phyloP scores from a whole-genome alignment of 2,113 vertebrate species.

The Loxodonta africana region DNA sequence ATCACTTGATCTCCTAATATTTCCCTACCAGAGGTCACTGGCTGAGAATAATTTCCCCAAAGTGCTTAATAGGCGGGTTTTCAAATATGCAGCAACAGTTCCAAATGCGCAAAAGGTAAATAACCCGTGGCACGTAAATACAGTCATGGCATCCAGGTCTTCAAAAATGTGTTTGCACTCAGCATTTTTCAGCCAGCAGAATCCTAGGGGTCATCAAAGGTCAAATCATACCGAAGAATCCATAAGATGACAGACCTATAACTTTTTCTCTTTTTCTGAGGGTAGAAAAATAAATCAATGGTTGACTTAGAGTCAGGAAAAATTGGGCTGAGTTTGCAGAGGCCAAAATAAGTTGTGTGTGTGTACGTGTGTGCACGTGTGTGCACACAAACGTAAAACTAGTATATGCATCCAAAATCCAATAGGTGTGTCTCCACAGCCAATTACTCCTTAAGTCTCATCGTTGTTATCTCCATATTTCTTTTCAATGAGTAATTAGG shows the following conservation, averaged over 20 bases:
- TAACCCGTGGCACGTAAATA: conserved; percentile 29
- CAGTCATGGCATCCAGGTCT: neutral
- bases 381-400: neutral
- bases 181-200: conserved; percentile 56
- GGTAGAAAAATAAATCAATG: conserved; percentile 48
- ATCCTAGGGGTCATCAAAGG: conserved; percentile 58
- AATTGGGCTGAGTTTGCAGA: neutral
- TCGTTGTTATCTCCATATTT: neutral
- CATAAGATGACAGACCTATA: conserved; percentile 38
- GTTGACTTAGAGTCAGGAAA: neutral
- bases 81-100: conserved; percentile 40
- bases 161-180: conserved; percentile 48
- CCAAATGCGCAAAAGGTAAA: conserved; percentile 49
- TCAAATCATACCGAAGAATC: conserved; percentile 41
- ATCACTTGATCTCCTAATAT: conserved; percentile 22
- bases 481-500: neutral
- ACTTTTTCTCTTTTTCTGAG: conserved; percentile 28
- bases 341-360: neutral
- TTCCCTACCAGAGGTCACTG: conserved; percentile 53
- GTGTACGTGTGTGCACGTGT: neutral
- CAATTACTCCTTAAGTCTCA: neutral
- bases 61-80: conserved; percentile 45
- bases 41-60: conserved; percentile 48
- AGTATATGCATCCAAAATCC: neutral
- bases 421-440: neutral